These are phyloP conservation scores for Montipora sp. DNA, from an alignment of 64 coral and sea anemone genomes.

Conservation along the genomic window DNA sequence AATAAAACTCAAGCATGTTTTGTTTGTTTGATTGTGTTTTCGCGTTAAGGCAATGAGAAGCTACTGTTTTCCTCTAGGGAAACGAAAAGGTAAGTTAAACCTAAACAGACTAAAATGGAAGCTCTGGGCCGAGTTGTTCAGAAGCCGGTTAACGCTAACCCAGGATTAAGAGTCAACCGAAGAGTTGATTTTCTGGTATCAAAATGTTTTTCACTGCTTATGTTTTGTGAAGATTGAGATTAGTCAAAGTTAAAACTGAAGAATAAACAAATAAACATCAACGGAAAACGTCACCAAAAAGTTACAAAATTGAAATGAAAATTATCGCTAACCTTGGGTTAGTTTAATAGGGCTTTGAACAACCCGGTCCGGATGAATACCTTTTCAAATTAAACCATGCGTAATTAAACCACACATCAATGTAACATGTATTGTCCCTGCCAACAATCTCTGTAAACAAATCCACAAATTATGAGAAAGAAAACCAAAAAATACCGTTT, in stretches of 20 bases:
- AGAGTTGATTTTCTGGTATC: not conserved
- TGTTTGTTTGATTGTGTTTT: no score
- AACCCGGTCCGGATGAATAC: not conserved
- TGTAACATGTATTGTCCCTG: not conserved
- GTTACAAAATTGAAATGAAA: not conserved
- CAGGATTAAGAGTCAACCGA: not conserved
- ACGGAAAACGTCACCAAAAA: not conserved
- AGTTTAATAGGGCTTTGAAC: not conserved
- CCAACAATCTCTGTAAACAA: not conserved
- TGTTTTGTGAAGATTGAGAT: no score
- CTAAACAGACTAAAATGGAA: no score
- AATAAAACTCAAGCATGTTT: no score
- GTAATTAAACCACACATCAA: not conserved
- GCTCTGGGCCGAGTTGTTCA: no score
- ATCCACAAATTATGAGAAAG: not conserved
- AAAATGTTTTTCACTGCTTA: not conserved
- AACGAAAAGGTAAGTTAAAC: no score
- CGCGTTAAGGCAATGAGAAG: no score
- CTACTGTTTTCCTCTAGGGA: no score
- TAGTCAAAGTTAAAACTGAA: not conserved
- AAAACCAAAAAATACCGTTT: not conserved
- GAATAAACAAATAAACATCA: not conserved
- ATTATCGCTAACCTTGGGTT: not conserved
- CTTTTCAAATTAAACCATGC: not conserved
- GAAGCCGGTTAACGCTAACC: slow-evolving; percentile 8